Conservation (phyloP, 2,113 vertebrate genomes). For the Canis aureus region DNA sequence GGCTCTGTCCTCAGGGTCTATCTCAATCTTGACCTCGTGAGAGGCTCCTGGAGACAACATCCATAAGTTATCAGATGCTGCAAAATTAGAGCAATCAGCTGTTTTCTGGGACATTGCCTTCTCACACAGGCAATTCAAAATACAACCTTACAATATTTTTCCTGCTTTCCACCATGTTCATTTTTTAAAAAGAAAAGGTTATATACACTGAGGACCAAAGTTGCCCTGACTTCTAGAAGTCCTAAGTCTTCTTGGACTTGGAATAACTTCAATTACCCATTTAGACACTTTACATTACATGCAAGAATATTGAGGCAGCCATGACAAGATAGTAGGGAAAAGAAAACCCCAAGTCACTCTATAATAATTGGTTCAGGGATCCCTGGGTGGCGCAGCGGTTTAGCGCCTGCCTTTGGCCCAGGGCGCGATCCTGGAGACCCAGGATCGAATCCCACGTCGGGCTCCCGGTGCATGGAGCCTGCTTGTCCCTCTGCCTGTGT, state of each 20-base stretch:
- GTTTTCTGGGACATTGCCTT: neutral
- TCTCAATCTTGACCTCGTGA: conserved; percentile 6
- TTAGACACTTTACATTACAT: neutral
- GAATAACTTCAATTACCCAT: neutral
- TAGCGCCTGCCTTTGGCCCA: too few species aligned
- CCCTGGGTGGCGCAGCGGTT: too few species aligned
- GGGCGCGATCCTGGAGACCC: too few species aligned
- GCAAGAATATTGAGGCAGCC: neutral
- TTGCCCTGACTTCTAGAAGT: neutral
- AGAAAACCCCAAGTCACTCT: neutral
- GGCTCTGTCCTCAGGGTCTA: neutral
- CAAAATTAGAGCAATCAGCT: neutral
- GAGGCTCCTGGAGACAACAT: neutral
- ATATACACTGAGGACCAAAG: neutral
- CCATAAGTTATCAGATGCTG: neutral
- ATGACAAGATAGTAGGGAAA: neutral
- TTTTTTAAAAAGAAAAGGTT: neutral
- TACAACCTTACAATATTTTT: neutral
- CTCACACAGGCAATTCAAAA: neutral
- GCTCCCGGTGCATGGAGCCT: too few species aligned
- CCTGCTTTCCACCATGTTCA: neutral
- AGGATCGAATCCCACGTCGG: too few species aligned
- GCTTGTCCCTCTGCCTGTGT: too few species aligned
- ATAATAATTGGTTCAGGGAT: neutral
- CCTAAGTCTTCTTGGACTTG: neutral